Base-by-base conservation (phyloP, 2,888 invertebrate genomes). In the Hipparchia semele region DNA sequence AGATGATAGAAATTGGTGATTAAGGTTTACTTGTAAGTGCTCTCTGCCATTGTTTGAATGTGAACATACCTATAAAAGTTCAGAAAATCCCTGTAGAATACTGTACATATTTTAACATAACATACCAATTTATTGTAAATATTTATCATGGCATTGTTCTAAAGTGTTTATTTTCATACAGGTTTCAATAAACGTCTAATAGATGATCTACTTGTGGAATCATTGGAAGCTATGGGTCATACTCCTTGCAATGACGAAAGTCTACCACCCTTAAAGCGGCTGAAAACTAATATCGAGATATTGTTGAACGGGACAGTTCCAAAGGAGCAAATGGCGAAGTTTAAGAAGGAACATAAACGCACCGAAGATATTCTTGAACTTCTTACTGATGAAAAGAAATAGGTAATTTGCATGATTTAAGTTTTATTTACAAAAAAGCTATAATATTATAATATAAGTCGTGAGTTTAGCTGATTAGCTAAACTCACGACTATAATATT, bases 241-340 rank as follows among this genome's bases (percentile, higher is more conserved):
- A 91, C 91, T 33, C 96, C 97, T 1, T 96, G 96, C 78, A 95
- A 94, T 74, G 95, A 96, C 74, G 84, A 90, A 1, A 89, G 92
- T 23, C 81, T 96, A 4, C 86, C 94, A 0, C 95, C 96, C 7
- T 93, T 96, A 13, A 95, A 96, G 77, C 94, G 96, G 33, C 94
- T 98, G 33, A 96, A 96, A 79, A 92, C 94, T 60, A 98, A 98
- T 87, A 96, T 98, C 39, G 95, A 96, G 82, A 96, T 96, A 81
- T 95, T 98, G 78, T 91, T 98, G 7, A 96, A 96, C 72, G 97
- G 97, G 95, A 97, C 98, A 12, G 96, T 98, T 66, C 98, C 98
- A 0, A 95, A 95, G 78, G 94, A 95, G 59, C 96, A 97, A 80
- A 97, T 98, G 97, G 95, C 96, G 45, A 95, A 95, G 80, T 97